A percentile compares a stretch with the other conserved stretches of the same genome.
Conservation (phyloP, 2,113 vertebrate species). For the Rostratula benghalensis region DNA sequence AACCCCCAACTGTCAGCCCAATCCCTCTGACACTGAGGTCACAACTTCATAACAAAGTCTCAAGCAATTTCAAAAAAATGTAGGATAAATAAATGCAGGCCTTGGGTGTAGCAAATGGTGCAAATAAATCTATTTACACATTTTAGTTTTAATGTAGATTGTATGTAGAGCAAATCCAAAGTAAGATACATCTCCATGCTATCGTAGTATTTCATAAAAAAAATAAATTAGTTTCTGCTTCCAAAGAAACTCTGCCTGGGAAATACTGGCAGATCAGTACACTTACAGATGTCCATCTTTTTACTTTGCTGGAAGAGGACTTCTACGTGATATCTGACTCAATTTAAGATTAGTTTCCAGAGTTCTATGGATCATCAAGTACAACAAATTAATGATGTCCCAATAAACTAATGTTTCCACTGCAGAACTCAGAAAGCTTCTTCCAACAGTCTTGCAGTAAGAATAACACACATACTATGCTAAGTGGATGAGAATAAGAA, state of each 20-base stretch:
- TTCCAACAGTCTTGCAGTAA: not conserved
- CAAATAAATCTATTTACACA: not conserved
- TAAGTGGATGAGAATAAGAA: not conserved
- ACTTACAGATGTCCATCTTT: not conserved
- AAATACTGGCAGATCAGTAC: not conserved
- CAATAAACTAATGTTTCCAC: not conserved
- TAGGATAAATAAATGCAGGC: not conserved
- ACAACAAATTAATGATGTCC: not conserved
- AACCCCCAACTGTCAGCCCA: not conserved
- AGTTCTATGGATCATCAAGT: not conserved
- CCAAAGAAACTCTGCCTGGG: not conserved
- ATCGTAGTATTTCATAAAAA: not conserved
- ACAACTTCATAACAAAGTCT: accelerated
- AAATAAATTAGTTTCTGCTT: not conserved
- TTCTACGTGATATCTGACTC: not conserved
- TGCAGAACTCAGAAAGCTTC: not conserved
- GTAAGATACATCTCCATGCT: not conserved
- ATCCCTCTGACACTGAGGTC: not conserved
- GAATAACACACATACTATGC: not conserved
- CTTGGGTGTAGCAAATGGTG: not conserved
- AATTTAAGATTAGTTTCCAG: not conserved
- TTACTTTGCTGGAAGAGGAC: not conserved
- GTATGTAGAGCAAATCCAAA: not conserved
- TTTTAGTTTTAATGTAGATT: not conserved
- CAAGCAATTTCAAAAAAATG: not conserved